These are phyloP conservation scores for Daphoenositta chrysoptera DNA, from an alignment of 2,113 vertebrate species.

Conservation along the genomic window DNA sequence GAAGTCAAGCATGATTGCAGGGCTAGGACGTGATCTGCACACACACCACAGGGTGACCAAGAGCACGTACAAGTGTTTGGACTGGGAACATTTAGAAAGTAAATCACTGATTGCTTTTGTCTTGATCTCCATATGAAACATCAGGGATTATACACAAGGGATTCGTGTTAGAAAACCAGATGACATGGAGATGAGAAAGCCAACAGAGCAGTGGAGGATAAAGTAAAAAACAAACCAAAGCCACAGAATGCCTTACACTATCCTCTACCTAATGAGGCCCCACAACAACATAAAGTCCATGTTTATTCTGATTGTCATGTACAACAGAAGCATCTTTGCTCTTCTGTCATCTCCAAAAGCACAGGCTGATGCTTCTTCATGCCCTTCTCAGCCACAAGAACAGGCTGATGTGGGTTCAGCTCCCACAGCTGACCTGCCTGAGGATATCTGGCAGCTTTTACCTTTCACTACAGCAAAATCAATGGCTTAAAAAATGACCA, in stretches of 20 bases:
- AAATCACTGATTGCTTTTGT: neutral
- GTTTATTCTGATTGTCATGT: neutral
- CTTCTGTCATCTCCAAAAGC: neutral
- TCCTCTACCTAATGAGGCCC: neutral
- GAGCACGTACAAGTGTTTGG: neutral
- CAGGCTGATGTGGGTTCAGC: neutral
- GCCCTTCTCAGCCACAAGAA: neutral
- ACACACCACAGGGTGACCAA: neutral
- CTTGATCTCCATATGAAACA: neutral
- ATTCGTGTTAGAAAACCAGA: neutral
- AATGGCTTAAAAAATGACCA: neutral
- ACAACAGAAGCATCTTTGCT: neutral
- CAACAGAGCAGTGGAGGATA: neutral
- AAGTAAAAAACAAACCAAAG: neutral
- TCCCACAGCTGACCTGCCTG: neutral
- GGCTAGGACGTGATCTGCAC: neutral
- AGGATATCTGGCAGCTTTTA: neutral
- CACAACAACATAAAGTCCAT: neutral
- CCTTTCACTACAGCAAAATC: neutral
- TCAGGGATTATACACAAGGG: neutral
- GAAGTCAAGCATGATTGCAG: neutral
- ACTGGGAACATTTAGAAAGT: neutral
- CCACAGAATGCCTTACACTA: neutral
- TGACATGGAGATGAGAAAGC: neutral
- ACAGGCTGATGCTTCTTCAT: neutral